Percentiles rank a stretch among this genome's conserved stretches.
Conservation (phyloP, 2,113 vertebrate genomes). For the Apteryx mantelli region DNA sequence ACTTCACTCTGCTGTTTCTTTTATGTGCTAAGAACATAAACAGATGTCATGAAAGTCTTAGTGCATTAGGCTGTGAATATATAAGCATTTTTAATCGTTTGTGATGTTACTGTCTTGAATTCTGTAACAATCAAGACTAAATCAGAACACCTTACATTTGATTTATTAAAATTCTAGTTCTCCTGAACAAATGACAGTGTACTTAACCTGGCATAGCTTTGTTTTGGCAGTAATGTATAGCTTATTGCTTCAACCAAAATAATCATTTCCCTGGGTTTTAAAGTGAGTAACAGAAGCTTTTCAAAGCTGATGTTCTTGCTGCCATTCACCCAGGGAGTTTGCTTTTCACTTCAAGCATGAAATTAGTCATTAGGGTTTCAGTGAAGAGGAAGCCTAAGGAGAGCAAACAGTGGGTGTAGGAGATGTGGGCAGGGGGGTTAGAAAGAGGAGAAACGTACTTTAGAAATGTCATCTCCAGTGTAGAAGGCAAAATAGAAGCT, state of each 20-base stretch:
- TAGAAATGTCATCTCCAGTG: background rate
- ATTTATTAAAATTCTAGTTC: background rate
- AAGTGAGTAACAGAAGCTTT: background rate
- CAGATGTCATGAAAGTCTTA: background rate
- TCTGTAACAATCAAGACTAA: background rate
- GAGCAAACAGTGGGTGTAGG: background rate
- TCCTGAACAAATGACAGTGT: background rate
- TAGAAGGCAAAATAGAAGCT: background rate
- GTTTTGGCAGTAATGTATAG: background rate
- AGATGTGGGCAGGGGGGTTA: background rate
- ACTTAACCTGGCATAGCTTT: background rate
- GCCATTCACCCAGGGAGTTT: background rate
- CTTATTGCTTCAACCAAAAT: background rate
- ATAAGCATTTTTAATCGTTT: background rate
- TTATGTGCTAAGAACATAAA: background rate
- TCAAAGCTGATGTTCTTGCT: background rate
- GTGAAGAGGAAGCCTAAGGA: background rate
- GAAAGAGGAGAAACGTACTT: background rate
- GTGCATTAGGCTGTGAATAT: background rate
- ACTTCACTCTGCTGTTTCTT: background rate
- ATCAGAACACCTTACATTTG: background rate
- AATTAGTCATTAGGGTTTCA: background rate
- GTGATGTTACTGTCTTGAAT: background rate
- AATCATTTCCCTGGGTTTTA: background rate
- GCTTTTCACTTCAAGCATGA: background rate